A percentile compares a stretch with the other conserved stretches of the same genome.
These are phyloP conservation scores for Planococcus citri DNA, from an alignment of 1,140 invertebrate species.

Conservation along the genomic window DNA sequence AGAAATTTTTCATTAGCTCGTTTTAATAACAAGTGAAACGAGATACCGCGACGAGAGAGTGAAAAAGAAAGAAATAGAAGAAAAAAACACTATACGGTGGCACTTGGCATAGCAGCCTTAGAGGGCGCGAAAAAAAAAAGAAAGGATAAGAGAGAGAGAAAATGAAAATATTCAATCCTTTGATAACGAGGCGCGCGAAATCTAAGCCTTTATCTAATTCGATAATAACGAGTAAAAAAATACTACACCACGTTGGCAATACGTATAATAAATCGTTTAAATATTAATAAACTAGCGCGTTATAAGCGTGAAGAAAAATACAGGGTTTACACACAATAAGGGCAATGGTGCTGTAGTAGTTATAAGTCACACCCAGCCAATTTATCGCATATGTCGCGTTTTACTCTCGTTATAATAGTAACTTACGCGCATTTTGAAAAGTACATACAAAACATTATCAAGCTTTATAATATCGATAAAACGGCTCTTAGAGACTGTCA, in stretches of 20 bases:
- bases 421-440: constrained; percentile 15
- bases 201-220: constrained; percentile 18
- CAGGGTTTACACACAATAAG: not conserved
- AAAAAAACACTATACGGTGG: no score
- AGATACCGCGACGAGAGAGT: no score
- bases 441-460: constrained; percentile 18
- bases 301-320: constrained; percentile 13
- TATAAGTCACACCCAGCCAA: constrained; percentile 18
- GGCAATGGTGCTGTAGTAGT: not conserved
- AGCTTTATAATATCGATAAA: constrained; percentile 20
- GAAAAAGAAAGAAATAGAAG: no score
- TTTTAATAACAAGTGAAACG: not conserved
- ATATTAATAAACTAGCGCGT: constrained; percentile 16
- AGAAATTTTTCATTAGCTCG: constrained; percentile 2
- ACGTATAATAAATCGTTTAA: constrained; percentile 19
- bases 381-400: constrained; percentile 18
- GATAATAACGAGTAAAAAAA: constrained; percentile 9
- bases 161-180: constrained; percentile 10
- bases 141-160: not conserved
- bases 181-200: not conserved
- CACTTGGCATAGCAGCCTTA: no score
- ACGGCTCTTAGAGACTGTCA: constrained; percentile 17
- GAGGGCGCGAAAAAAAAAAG: no score
- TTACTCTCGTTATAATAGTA: constrained; percentile 17
- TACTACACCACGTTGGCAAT: not conserved